Base-by-base conservation (phyloP, 2,797 vertebrate genomes). In the Phataginus tetradactyla region DNA sequence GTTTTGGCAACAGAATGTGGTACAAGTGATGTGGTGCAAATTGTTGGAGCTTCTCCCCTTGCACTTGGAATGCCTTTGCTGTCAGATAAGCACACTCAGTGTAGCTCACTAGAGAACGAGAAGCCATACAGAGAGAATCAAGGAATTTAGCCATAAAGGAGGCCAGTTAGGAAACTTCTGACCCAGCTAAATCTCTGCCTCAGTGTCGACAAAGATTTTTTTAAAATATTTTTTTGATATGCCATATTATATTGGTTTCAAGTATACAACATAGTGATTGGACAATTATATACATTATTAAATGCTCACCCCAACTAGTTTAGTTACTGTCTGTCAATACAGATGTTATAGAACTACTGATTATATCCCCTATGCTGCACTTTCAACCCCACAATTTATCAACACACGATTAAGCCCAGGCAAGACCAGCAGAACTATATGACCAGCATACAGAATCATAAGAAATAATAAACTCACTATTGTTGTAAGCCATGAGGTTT, bases 201-300 rank as follows among this genome's bases (percentile, higher is more conserved):
- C 20, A 29, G 4, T 25, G 59, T 0, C 23, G 29, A 55, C 1
- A 4, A 4, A 2, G 4, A 15, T 4, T 3, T 45, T 39, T 39
- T 39, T 6, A 12, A 45, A 45, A 45, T 45, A 45, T 11, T 45
- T 45, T 45, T 45, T 45, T 45, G 45, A 45, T 45, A 45, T 12
- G 45, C 45, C 11, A 45, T 45, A 45, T 45, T 45, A 45, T 45
- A 45, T 45, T 45, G 45, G 45, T 45, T 45, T 45, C 45, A 45
- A 12, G 10, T 45, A 45, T 45, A 45, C 10, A 11, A 45, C 45
- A 45, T 10, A 45, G 45, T 11, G 45, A 45, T 45, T 45, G 11
- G 45, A 45, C 45, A 45, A 11, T 45, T 45, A 45, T 45, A 45
- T 12, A 45, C 45, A 45, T 12, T 45, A 12, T 45, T 45, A 45